These are phyloP conservation scores for Odontothrips loti DNA, from an alignment of 2,888 invertebrate genomes.

Conservation along the genomic window DNA sequence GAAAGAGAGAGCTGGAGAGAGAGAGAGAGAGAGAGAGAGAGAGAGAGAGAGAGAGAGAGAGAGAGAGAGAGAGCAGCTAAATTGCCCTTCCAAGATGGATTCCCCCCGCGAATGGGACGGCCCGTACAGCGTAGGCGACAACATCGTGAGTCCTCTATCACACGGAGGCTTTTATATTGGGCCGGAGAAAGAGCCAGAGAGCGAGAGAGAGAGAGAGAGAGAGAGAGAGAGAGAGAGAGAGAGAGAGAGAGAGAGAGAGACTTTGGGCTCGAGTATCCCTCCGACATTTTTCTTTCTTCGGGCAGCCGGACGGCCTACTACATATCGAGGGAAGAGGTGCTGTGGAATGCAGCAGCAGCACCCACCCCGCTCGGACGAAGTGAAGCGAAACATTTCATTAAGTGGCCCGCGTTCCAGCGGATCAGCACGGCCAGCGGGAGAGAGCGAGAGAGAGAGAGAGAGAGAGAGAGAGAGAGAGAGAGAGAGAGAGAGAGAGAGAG, in stretches of 20 bases:
- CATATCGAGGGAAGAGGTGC: neutral
- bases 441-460: neutral
- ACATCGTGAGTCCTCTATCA: neutral
- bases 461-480: neutral
- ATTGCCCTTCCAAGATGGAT: neutral
- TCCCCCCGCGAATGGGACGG: neutral
- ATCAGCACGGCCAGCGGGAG: neutral
- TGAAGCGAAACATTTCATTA: constrained; percentile 1
- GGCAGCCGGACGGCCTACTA: constrained; percentile 1
- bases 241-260: no score
- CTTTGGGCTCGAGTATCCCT: neutral
- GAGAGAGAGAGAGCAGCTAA: neutral
- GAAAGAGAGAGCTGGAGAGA: neutral
- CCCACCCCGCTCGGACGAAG: no score
- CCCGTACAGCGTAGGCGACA: neutral
- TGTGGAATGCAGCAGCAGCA: no score
- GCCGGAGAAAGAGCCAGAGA: no score
- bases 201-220: no score
- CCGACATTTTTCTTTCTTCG: constrained; percentile 3
- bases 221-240: no score
- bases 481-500: no score
- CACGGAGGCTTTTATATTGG: neutral
- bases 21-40: neutral
- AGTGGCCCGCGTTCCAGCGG: neutral
- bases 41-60: neutral